phyloP scores from a whole-genome alignment of 2,888 invertebrate species.

The Hirtodrosophila duncani region DNA sequence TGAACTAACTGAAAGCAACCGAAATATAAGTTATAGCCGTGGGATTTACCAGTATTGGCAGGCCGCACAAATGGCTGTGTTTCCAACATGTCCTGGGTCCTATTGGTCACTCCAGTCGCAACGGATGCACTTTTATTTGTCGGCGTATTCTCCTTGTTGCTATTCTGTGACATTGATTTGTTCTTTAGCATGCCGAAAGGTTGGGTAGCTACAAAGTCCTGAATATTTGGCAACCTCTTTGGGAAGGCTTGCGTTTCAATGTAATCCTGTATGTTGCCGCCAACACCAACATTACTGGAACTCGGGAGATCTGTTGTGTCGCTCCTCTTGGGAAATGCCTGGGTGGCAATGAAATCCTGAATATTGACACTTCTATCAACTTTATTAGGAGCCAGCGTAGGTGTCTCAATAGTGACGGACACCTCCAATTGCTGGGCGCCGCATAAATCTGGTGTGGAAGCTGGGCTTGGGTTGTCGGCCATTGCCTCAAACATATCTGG shows the following conservation, averaged over 20 bases:
- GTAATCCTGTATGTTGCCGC: constrained; percentile 9
- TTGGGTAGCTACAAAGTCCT: constrained; percentile 24
- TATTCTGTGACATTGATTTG: neutral
- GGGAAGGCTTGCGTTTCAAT: constrained; percentile 6
- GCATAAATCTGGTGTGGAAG: constrained; percentile 19
- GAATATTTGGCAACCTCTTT: neutral
- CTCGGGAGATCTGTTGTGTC: too few species aligned
- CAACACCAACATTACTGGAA: neutral
- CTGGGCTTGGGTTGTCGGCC: neutral
- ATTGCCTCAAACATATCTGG: constrained; percentile 47
- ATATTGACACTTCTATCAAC: neutral
- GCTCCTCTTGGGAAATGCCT: constrained; percentile 5
- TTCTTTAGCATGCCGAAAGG: neutral
- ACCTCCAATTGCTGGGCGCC: constrained; percentile 15
- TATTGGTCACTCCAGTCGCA: neutral
- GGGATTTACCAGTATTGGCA: neutral
- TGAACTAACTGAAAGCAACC: neutral
- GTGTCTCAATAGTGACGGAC: constrained; percentile 39
- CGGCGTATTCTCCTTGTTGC: neutral
- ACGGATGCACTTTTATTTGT: neutral
- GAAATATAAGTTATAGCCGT: too few species aligned
- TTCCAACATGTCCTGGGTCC: neutral
- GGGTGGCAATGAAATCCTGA: constrained; percentile 28
- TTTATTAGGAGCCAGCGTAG: constrained; percentile 13
- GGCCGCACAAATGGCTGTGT: neutral